Percentiles rank a stretch among this genome's conserved stretches.
These are phyloP conservation scores for Perizoma flavofasciatum DNA, from an alignment of 2,888 invertebrate genomes.

Conservation along the genomic window DNA sequence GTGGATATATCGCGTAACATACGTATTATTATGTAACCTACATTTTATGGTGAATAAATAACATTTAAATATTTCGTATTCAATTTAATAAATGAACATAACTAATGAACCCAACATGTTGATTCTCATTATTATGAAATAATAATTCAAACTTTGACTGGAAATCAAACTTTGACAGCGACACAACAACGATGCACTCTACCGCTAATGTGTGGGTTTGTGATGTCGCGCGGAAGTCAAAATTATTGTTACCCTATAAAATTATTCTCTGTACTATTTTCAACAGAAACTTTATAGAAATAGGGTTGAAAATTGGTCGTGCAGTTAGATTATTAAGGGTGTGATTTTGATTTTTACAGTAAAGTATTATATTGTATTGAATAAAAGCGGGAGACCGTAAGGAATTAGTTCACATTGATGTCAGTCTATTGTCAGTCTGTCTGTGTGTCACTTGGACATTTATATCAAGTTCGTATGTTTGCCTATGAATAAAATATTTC, in stretches of 20 bases:
- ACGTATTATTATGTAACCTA: too few species aligned
- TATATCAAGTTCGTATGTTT: constrained; percentile 23
- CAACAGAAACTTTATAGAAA: neutral
- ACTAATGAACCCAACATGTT: too few species aligned
- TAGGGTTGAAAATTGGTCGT: constrained; percentile 35
- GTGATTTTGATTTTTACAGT: constrained; percentile 46
- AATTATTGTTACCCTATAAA: constrained; percentile 51
- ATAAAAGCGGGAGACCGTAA: constrained; percentile 74
- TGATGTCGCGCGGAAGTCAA: constrained; percentile 68
- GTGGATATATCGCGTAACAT: too few species aligned
- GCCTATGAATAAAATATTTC: constrained; percentile 31
- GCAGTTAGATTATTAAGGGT: constrained; percentile 28
- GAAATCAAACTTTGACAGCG: constrained; percentile 10
- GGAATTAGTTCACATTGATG: constrained; percentile 80
- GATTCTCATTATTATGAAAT: too few species aligned
- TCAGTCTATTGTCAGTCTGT: constrained; percentile 56
- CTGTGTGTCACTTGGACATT: constrained; percentile 44
- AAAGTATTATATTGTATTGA: constrained; percentile 54
- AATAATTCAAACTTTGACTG: neutral
- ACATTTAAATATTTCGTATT: too few species aligned
- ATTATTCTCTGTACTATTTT: constrained; percentile 11
- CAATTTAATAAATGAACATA: too few species aligned
- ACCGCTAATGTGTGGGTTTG: constrained; percentile 77
- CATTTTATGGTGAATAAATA: too few species aligned
- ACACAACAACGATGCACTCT: constrained; percentile 34